A percentile compares a stretch with the other conserved stretches of the same genome.
Evolutionary conservation across 1,140 invertebrate species (phyloP).

Genomic region (Trachymyrmex cornetzi): DNA sequence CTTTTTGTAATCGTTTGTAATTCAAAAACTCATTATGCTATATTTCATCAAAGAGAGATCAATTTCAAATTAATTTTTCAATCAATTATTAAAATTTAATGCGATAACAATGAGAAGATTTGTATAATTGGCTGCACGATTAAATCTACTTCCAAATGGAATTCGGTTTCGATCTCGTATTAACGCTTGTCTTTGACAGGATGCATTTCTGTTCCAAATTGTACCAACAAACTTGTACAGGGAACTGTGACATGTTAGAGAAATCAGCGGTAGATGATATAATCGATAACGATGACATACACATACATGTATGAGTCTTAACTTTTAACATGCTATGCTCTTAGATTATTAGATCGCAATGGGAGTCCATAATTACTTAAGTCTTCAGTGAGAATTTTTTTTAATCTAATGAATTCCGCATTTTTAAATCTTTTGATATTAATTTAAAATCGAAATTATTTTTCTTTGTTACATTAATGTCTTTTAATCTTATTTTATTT

Average conservation of each 20-base stretch:
- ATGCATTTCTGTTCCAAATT: slow-evolving; percentile 61
- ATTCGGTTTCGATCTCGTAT: slow-evolving; percentile 65
- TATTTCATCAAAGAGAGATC: neutral
- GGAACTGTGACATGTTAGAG: slow-evolving; percentile 63
- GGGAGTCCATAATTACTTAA: neutral
- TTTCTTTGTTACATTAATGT: slow-evolving; percentile 14
- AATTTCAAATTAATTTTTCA: neutral
- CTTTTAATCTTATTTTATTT: neutral
- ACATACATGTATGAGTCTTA: slow-evolving; percentile 7
- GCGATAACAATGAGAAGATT: neutral
- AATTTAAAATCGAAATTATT: slow-evolving; percentile 2
- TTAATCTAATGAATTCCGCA: too few species aligned
- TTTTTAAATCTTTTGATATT: neutral
- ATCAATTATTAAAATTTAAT: slow-evolving; percentile 32
- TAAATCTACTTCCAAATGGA: slow-evolving; percentile 35
- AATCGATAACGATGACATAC: slow-evolving; percentile 63
- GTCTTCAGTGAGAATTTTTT: too few species aligned
- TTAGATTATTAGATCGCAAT: slow-evolving; percentile 8
- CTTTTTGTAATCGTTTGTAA: slow-evolving; percentile 1
- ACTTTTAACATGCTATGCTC: slow-evolving; percentile 45
- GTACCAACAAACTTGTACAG: slow-evolving; percentile 63
- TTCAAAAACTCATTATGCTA: neutral
- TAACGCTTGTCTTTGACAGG: slow-evolving; percentile 61
- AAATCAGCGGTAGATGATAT: slow-evolving; percentile 55
- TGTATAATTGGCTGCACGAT: slow-evolving; percentile 58